phyloP scores from a whole-genome alignment of 1,140 invertebrate genomes.

The Meloidogyne floridensis region DNA sequence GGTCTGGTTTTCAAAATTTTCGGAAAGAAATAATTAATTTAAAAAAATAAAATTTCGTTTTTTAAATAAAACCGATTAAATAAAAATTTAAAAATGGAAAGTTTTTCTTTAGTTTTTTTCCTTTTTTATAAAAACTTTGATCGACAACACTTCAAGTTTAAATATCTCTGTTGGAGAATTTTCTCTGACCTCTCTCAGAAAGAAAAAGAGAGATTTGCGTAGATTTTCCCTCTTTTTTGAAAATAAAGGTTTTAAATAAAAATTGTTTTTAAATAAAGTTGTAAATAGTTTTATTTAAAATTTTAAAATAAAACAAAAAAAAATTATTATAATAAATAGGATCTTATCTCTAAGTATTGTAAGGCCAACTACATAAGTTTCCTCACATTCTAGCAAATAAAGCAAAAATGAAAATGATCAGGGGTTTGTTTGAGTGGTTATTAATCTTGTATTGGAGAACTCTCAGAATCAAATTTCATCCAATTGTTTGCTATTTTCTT shows the following conservation, averaged over 20 bases:
- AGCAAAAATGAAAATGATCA: too few relatives aligned
- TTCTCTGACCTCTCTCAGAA: not conserved
- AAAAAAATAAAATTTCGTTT: not conserved
- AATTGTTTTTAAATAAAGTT: too few relatives aligned
- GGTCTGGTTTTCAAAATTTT: too few relatives aligned
- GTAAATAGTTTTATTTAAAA: not conserved
- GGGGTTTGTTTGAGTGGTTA: too few relatives aligned
- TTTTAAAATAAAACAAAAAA: not conserved
- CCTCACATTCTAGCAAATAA: too few relatives aligned
- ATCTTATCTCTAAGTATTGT: too few relatives aligned
- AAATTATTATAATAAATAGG: not conserved
- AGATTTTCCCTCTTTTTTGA: not conserved
- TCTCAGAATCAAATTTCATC: too few relatives aligned
- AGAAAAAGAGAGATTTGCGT: not conserved
- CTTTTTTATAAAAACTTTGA: not conserved
- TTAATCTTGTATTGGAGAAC: too few relatives aligned
- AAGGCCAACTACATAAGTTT: too few relatives aligned
- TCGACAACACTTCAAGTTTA: not conserved
- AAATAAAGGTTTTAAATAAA: not conserved
- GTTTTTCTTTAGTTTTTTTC: not conserved
- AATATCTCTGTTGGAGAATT: conserved; percentile 2
- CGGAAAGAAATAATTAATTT: not conserved
- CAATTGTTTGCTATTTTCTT: too few relatives aligned
- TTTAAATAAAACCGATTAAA: not conserved
- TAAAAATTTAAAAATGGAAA: conserved; percentile 4